Percentiles rank a stretch among this genome's conserved stretches.
These are phyloP conservation scores for Oasisia sp. DNA, from an alignment of 2,888 invertebrate genomes.

Conservation along the genomic window DNA sequence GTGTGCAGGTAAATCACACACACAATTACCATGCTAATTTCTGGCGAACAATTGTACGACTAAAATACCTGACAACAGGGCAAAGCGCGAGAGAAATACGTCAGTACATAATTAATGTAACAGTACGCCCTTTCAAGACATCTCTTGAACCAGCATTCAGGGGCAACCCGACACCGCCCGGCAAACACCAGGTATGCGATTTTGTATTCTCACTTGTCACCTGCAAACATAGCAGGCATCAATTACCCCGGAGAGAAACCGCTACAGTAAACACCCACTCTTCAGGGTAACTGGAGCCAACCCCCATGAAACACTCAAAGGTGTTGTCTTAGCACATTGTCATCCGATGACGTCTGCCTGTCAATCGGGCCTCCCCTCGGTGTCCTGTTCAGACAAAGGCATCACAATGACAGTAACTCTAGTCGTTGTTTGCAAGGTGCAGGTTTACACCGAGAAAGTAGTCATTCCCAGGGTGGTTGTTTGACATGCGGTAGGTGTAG, in stretches of 20 bases:
- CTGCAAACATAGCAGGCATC: slow-evolving; percentile 6
- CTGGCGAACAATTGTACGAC: background rate
- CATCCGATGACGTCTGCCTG: background rate
- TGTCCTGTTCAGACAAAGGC: slow-evolving; percentile 11
- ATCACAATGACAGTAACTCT: background rate
- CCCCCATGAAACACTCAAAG: background rate
- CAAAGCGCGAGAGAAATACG: background rate
- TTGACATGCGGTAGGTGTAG: background rate
- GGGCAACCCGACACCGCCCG: background rate
- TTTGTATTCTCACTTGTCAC: background rate
- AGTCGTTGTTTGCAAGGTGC: background rate
- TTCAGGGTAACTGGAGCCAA: background rate
- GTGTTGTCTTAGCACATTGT: background rate
- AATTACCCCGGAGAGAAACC: slow-evolving; percentile 3
- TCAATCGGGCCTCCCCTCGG: background rate
- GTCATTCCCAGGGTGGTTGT: background rate
- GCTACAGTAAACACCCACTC: slow-evolving; percentile 11
- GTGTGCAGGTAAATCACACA: background rate
- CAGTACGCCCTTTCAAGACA: background rate
- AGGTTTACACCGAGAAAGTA: background rate
- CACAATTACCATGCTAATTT: slow-evolving; percentile 9
- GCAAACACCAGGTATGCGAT: background rate
- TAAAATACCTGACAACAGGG: background rate
- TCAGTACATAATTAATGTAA: slow-evolving; percentile 1
- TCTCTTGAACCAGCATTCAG: background rate